Percentiles rank a stretch among this genome's conserved stretches.
Evolutionary conservation across 2,113 vertebrate genomes (phyloP).

Genomic region (Struthio camelus): DNA sequence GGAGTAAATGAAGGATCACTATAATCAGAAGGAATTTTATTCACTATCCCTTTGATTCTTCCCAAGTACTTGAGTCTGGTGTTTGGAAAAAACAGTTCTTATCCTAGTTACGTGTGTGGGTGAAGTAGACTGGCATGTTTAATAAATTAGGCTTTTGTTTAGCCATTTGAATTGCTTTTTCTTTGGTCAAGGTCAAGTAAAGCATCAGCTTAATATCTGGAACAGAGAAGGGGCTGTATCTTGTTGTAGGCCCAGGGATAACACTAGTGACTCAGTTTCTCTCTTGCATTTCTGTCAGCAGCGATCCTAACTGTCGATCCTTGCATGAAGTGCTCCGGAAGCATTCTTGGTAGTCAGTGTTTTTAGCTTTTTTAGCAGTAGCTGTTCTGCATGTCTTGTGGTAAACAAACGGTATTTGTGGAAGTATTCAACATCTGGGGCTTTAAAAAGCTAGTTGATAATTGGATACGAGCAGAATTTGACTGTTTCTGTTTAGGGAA

Average conservation of each 20-base stretch:
- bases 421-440: background rate
- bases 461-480: background rate
- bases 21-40: background rate
- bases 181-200: background rate
- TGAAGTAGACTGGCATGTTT: background rate
- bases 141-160: background rate
- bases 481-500: background rate
- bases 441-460: background rate
- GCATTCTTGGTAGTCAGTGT: background rate
- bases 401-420: background rate
- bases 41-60: background rate
- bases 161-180: background rate
- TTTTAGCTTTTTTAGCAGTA: too few species aligned
- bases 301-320: too few species aligned
- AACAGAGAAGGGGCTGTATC: background rate
- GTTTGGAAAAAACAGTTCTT: background rate
- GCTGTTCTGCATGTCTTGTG: background rate
- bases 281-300: background rate
- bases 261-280: fast-evolving
- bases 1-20: background rate
- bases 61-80: background rate
- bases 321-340: background rate
- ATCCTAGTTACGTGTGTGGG: background rate
- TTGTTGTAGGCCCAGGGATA: background rate
- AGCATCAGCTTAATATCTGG: background rate